Evolutionary conservation across 2,113 vertebrate genomes (phyloP).

Genomic region (Sciurus niger): DNA sequence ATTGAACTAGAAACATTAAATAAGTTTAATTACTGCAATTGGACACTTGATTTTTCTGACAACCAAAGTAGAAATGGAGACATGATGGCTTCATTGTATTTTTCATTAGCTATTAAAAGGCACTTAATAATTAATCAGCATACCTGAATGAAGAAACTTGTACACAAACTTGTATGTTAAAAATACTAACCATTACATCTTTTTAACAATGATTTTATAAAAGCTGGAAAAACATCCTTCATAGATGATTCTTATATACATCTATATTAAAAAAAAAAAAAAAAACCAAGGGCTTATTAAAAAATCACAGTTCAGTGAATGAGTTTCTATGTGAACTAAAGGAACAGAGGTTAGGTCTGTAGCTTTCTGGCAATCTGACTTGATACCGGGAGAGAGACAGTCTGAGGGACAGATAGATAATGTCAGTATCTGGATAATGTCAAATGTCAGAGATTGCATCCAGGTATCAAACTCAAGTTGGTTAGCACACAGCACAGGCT

Average conservation of each 20-base stretch:
- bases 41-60: conserved; percentile 15
- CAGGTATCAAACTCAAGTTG: conserved; percentile 17
- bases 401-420: neutral
- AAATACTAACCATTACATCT: neutral
- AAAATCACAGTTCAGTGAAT: conserved; percentile 34
- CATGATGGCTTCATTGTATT: neutral
- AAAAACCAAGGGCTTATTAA: neutral
- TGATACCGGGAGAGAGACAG: neutral
- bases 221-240: conserved; percentile 26
- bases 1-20: neutral
- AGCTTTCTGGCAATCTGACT: neutral
- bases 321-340: neutral
- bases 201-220: conserved; percentile 34
- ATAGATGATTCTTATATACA: neutral
- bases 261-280: neutral
- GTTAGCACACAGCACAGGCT: neutral
- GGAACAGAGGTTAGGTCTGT: neutral
- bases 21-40: neutral
- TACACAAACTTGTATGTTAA: neutral
- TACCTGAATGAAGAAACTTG: neutral
- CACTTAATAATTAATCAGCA: conserved; percentile 15
- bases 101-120: conserved; percentile 5
- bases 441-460: conserved; percentile 2
- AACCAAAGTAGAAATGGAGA: conserved; percentile 48
- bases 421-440: neutral